phyloP scores from a whole-genome alignment of 2,888 invertebrate genomes.

The Synergus laeviventris region DNA sequence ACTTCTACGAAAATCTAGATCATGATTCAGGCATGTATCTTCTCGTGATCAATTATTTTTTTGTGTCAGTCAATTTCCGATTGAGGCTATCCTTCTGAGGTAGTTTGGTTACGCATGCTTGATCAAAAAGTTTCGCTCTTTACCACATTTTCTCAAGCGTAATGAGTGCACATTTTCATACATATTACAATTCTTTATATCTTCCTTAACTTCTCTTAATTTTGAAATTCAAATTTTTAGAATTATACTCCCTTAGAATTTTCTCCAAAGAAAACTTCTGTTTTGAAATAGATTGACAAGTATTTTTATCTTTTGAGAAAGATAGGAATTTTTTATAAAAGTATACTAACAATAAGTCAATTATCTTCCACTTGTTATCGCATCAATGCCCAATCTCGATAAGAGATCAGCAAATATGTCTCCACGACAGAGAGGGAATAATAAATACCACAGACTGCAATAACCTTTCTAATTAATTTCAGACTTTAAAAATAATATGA shows the following conservation, averaged over 20 bases:
- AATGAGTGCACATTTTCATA: not conserved
- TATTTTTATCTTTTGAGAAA: not conserved
- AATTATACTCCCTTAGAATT: not conserved
- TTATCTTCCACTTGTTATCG: not conserved
- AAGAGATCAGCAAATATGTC: not conserved
- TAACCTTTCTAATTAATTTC: not conserved
- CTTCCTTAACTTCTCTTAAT: not conserved
- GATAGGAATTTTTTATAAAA: not conserved
- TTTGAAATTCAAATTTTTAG: not conserved
- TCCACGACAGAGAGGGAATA: not conserved
- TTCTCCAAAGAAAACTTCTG: not conserved
- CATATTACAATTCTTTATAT: not conserved
- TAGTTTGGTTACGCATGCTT: not conserved
- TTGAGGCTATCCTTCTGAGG: conserved; percentile 6
- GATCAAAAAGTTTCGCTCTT: not conserved
- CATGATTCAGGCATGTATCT: not conserved
- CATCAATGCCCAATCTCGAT: not conserved
- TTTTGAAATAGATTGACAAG: not conserved
- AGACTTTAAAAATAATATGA: not conserved
- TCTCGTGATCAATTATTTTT: not conserved
- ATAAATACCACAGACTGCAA: not conserved
- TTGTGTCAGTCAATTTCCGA: not conserved
- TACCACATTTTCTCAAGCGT: not conserved
- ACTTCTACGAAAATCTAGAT: not conserved
- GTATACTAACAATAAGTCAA: too few species aligned